A percentile compares a stretch with the other conserved stretches of the same genome.
Conservation (phyloP, 2,797 vertebrate species). For the Vipera latastei region DNA sequence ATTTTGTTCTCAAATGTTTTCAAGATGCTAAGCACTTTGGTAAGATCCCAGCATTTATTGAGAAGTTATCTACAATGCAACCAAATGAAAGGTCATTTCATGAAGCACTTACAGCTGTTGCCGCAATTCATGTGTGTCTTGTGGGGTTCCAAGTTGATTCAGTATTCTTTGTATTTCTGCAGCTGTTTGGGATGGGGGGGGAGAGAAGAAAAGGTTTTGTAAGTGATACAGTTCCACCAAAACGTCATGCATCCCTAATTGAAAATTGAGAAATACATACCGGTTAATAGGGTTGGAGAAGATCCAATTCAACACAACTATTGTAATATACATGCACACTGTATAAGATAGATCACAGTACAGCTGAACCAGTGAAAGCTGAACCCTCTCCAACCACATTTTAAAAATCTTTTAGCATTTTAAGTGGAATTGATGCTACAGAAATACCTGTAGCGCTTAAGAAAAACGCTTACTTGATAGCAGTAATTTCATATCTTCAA, state of each 20-base stretch:
- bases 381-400: neutral
- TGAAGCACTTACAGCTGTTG: conserved; percentile 87
- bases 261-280: conserved; percentile 24
- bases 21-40: conserved; percentile 28
- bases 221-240: conserved; percentile 17
- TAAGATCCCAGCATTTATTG: conserved; percentile 16
- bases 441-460: neutral
- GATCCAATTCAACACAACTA: neutral
- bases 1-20: conserved; percentile 2
- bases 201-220: conserved; percentile 32
- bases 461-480: neutral
- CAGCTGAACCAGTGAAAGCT: neutral
- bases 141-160: conserved; percentile 83
- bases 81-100: conserved; percentile 29
- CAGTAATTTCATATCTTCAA: neutral
- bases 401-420: neutral
- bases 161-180: conserved; percentile 89
- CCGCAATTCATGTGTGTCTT: conserved; percentile 82
- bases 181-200: conserved; percentile 70
- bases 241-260: conserved; percentile 33
- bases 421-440: neutral
- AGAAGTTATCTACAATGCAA: conserved; percentile 20
- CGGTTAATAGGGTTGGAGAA: neutral
- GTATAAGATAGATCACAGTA: neutral
- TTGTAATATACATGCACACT: neutral